Evolutionary conservation across 1,140 invertebrate species (phyloP), one percentile per base, ranked within the genome.

Genomic region (Apolygus lucorum): DNA sequence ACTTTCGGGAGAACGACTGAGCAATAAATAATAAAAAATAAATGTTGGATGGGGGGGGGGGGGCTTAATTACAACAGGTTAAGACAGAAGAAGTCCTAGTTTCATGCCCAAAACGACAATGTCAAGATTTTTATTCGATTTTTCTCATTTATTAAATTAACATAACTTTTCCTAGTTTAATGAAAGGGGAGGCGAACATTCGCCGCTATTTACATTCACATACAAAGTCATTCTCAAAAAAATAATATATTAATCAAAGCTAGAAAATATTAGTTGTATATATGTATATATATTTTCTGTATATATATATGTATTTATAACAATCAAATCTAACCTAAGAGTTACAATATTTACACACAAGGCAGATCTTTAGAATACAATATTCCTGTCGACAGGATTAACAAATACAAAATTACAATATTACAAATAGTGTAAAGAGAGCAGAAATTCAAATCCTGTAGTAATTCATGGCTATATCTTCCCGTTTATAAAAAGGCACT

Each of bases 331-430:
- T 4, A 13, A 59, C 22, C 54, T 59, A 59, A 11, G 54, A 59
- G 54, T 59, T 59, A 59, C 54, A 59, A 11, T 59, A 59, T 59
- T 59, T 59, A 59, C 54, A 59, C 54, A 59, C 54, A 59, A 59
- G 54, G 54, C 54, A 59, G 54, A 59, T 59, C 54, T 59, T 59
- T 24, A 59, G 54, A 59, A 59, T 59, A 59, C 22, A 42, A 42
- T 42, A 17, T 42, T 42, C 34, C 34, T 17, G 4, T 42, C 17
- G 4, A 8, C 17, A 8, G 4, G 4, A 42, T 42, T 42, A 42
- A 17, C 4, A 42, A 42, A 8, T 42, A 4, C 4, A 42, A 42
- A 42, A 42, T 42, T 42, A 42, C 34, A 42, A 42, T 42, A 42
- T 42, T 8, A 42, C 34, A 17, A 8, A 42, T 8, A 17, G 17